Evolutionary conservation across 2,797 vertebrate species (phyloP), one percentile per base, ranked within the genome.

Genomic region (Xerus rutilus): DNA sequence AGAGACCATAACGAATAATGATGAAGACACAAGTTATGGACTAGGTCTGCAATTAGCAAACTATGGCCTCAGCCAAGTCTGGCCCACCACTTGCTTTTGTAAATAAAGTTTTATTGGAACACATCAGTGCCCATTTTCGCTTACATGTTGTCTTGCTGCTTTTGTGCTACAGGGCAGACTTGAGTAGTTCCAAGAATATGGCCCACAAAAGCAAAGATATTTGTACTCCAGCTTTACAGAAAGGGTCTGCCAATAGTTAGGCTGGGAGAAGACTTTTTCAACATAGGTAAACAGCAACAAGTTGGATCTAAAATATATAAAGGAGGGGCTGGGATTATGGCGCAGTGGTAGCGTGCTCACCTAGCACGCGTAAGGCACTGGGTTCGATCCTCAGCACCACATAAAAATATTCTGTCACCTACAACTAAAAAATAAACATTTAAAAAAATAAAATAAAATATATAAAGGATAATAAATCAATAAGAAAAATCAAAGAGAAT

Each of bases 61-160:
- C 43, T 49, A 30, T 45, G 17, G 21, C 54, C 43, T 54, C 35
- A 57, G 45, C 35, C 47, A 64, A 90, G 21, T 64, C 17, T 0
- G 2, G n/a, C 54, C 45, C 30, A 45, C 15, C 14, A 64, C n/a
- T 47, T 65, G 65, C 21, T 65, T 57, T 57, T 57, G 7, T 47
- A 94, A 79, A 45, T 91, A 49, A 85, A 85, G 73, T 78, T 78
- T 78, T 85, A 28, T 72, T 85, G 64, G 64, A 84, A 70, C 79
- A 84, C 32, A 59, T 54, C n/a, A 32, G 47, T 74, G 28, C 54
- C 20, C 54, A 57, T 57, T 57, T 57, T 39, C 39, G 5, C 18
- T 57, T 57, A 57, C 54, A 28, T 43, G 57, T 20, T 52, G 25
- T 81, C 9, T 64, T 30, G 10, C 25, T 86, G 52, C 52, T 70